These are phyloP conservation scores for Pseudococcus jackbeardsleyi DNA, from an alignment of 2,888 invertebrate species.

Conservation along the genomic window DNA sequence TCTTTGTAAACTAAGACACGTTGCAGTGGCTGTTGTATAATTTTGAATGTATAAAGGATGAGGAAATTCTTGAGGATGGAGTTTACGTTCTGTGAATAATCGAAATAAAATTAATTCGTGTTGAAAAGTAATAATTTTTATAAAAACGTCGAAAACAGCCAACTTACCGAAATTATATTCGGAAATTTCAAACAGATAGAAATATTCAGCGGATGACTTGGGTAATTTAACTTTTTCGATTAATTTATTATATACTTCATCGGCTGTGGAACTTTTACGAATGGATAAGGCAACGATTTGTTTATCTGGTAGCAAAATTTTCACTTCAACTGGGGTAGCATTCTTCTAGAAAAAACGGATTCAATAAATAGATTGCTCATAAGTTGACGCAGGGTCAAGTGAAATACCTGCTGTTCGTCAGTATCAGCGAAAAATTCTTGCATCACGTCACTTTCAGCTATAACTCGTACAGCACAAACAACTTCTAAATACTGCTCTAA, in stretches of 20 bases:
- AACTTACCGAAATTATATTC: constrained; percentile 94
- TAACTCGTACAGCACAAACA: constrained; percentile 97
- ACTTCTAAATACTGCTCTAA: constrained; percentile 98
- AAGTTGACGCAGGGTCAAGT: background rate
- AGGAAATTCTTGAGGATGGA: constrained; percentile 93
- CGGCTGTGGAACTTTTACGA: constrained; percentile 88
- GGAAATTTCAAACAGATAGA: constrained; percentile 96
- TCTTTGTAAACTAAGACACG: constrained; percentile 89
- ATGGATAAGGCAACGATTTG: constrained; percentile 91
- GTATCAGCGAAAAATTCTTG: constrained; percentile 97
- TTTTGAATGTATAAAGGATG: constrained; percentile 99
- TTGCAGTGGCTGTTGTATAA: constrained; percentile 96
- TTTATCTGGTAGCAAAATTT: constrained; percentile 89
- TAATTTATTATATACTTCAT: constrained; percentile 90
- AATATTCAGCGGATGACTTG: constrained; percentile 86
- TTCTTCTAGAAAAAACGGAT: constrained; percentile 69
- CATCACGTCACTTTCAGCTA: constrained; percentile 96
- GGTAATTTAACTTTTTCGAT: constrained; percentile 87
- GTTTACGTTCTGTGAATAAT: constrained; percentile 84
- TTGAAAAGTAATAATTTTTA: background rate
- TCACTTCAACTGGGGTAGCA: constrained; percentile 75
- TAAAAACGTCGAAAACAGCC: background rate
- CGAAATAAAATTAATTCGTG: constrained; percentile 27
- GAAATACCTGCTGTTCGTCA: constrained; percentile 77
- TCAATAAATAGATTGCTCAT: background rate